Evolutionary conservation across 2,113 vertebrate genomes (phyloP).

Genomic region (Litocranius walleri): DNA sequence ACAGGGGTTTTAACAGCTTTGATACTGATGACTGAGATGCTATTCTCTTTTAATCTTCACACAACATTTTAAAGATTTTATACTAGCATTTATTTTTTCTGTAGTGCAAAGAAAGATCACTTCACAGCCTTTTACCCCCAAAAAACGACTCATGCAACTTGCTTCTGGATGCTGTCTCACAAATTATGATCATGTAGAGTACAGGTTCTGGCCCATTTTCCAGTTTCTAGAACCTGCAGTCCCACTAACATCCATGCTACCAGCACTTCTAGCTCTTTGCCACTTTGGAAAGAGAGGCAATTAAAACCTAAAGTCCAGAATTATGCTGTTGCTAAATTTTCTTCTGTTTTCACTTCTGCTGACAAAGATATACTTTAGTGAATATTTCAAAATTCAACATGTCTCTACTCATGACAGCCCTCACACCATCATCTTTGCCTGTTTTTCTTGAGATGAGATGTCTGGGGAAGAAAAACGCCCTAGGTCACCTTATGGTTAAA

Average conservation of each 20-base stretch:
- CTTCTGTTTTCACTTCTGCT: background rate
- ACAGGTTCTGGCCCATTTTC: background rate
- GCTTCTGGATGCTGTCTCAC: background rate
- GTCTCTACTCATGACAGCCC: background rate
- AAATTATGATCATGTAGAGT: background rate
- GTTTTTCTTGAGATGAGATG: background rate
- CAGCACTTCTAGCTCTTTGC: background rate
- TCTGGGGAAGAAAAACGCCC: background rate
- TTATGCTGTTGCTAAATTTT: background rate
- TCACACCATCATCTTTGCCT: background rate
- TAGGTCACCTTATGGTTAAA: background rate
- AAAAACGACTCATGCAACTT: background rate
- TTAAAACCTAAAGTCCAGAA: background rate
- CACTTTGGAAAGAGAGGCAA: background rate
- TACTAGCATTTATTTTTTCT: background rate
- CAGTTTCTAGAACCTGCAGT: background rate
- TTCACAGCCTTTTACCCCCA: background rate
- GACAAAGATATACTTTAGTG: background rate
- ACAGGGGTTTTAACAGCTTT: background rate
- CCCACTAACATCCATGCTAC: background rate
- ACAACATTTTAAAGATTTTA: background rate
- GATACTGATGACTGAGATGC: background rate
- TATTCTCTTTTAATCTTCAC: background rate
- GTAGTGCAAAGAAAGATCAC: background rate
- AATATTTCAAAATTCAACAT: background rate